Evolutionary conservation across 2,888 invertebrate genomes (phyloP).

Genomic region (Drosophila greeni): DNA sequence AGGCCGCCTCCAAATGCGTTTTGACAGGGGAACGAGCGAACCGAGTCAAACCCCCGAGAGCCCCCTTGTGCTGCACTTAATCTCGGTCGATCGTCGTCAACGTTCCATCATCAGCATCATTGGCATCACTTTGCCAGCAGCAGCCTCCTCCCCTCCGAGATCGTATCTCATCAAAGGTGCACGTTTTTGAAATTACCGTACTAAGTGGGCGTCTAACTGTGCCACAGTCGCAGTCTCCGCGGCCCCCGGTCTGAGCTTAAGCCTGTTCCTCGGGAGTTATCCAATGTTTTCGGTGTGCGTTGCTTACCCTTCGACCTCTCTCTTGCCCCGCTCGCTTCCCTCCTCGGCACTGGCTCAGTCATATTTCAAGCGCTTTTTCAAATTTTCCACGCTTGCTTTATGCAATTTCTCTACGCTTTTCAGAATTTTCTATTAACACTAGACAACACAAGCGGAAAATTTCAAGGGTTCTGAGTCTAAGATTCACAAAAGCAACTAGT

Average conservation of each 20-base stretch:
- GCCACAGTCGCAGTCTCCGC: constrained; percentile 44
- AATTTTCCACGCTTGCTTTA: constrained; percentile 72
- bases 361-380: constrained; percentile 57
- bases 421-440: constrained; percentile 58
- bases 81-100: constrained; percentile 58
- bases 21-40: constrained; percentile 20
- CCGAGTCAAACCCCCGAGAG: background rate
- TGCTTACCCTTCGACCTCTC: constrained; percentile 43
- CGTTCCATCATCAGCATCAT: constrained; percentile 51
- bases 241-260: background rate
- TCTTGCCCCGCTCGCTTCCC: constrained; percentile 1
- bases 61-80: constrained; percentile 59
- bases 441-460: constrained; percentile 20
- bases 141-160: constrained; percentile 46
- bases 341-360: constrained; percentile 32
- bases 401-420: constrained; percentile 67
- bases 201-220: constrained; percentile 78
- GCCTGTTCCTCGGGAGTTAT: constrained; percentile 14
- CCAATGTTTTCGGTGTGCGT: constrained; percentile 40
- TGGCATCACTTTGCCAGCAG: constrained; percentile 41
- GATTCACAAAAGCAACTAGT: background rate
- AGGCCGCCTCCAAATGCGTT: constrained; percentile 51
- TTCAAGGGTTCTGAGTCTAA: background rate
- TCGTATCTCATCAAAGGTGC: constrained; percentile 78
- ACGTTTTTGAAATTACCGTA: constrained; percentile 79